Percentiles rank a stretch among this genome's conserved stretches.
These are phyloP conservation scores for Chaenodraco wilsoni DNA, from an alignment of 2,797 vertebrate genomes.

Conservation along the genomic window DNA sequence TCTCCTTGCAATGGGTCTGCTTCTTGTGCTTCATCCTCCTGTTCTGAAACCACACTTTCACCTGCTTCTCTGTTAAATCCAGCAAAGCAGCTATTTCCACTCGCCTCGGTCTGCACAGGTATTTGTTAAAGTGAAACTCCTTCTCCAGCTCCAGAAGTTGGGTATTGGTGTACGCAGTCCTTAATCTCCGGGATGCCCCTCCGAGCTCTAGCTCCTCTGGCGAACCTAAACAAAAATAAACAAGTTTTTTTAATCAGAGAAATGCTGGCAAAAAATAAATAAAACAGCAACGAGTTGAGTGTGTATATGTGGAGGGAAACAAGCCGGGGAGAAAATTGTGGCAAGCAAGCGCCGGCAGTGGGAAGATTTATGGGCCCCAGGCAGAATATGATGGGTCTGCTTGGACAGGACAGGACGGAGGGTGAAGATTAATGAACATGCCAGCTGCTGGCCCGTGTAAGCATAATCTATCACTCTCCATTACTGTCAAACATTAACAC, in stretches of 20 bases:
- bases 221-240: slow-evolving; percentile 62
- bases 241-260: slow-evolving; percentile 12
- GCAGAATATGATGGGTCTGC: slow-evolving; percentile 82
- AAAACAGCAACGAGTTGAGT: slow-evolving; percentile 30
- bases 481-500: slow-evolving; percentile 96
- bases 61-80: slow-evolving; percentile 96
- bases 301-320: slow-evolving; percentile 21
- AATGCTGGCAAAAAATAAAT: slow-evolving; percentile 7
- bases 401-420: slow-evolving; percentile 78
- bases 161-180: slow-evolving; percentile 97
- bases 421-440: slow-evolving; percentile 93
- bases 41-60: slow-evolving; percentile 99
- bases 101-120: slow-evolving; percentile 93
- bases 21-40: slow-evolving; percentile 98
- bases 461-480: slow-evolving; percentile 97
- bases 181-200: slow-evolving; percentile 89
- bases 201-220: slow-evolving; percentile 69
- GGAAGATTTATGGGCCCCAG: slow-evolving; percentile 80
- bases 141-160: slow-evolving; percentile 98
- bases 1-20: slow-evolving; percentile 96
- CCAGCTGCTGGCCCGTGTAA: slow-evolving; percentile 93
- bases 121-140: slow-evolving; percentile 99
- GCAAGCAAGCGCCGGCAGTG: slow-evolving; percentile 61
- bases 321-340: slow-evolving; percentile 83
- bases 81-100: slow-evolving; percentile 94